Base-by-base conservation (phyloP, 1,140 invertebrate genomes). In the Varroa destructor region DNA sequence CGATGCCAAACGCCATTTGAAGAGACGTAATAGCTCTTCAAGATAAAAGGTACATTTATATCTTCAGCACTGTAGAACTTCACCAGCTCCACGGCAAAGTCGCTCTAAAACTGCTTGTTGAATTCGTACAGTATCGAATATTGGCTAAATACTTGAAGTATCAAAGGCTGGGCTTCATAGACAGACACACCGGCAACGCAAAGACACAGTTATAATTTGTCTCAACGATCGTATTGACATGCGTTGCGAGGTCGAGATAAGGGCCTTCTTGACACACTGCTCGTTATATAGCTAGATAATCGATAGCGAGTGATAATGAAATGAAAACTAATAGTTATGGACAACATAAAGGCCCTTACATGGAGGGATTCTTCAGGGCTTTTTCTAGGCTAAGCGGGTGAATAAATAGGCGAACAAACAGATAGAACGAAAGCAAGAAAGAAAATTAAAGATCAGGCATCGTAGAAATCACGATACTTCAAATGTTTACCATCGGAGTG, bases 21-120 rank as follows among this genome's bases (percentile, higher is more conserved):
- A 67, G 61, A 67, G 61, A 67, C 12, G 61, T 67, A 67, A 67
- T 67, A 37, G 61, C 37, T 40, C 61, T 46, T 43, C 40, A 67
- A 40, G 37, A 51, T 51, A 51, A 51, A 8, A 51, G 46, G 8
- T 3, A 51, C 4, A 51, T 8, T 8, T 51, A 8, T 51, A 51
- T 51, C 46, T 5, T 51, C 46, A 51, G 4, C 46, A 51, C 46
- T 51, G 46, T 8, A 8, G 46, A 51, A 37, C 57, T 36, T 12
- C 57, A 42, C 61, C 61, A 37, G 46, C 1, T 46, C 40, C 40
- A 12, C 14, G 61, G 46, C 42, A 58, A 58, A 42, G 42, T 58
- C 36, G 57, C 57, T 25, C 25, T 25, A 67, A 40, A 67, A 46
- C 61, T 67, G 61, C 46, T 46, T 43, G 46, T 67, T 40, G 12